Evolutionary conservation across 2,797 vertebrate species (phyloP).

Genomic region (Silurus lanzhouensis): DNA sequence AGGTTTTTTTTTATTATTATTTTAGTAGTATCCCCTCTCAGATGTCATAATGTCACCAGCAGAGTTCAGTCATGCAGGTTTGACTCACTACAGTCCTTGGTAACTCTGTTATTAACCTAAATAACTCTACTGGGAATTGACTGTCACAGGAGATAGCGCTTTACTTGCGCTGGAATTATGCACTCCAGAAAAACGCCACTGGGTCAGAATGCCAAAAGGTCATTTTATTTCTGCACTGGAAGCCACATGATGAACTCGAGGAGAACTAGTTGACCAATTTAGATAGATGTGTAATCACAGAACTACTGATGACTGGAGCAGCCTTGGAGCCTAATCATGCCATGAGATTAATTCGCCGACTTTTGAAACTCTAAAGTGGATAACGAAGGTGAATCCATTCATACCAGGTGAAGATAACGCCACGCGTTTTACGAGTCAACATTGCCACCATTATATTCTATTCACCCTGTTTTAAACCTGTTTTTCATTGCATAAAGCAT

Average conservation of each 20-base stretch:
- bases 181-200: conserved; percentile 25
- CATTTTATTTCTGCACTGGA: conserved; percentile 16
- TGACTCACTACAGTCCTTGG: conserved; percentile 6
- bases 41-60: not conserved
- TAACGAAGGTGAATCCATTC: not conserved
- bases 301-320: conserved; percentile 26
- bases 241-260: conserved; percentile 1
- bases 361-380: conserved; percentile 22
- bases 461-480: conserved; percentile 7
- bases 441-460: not conserved
- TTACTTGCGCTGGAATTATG: conserved; percentile 14
- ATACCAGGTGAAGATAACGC: not conserved
- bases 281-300: conserved; percentile 17
- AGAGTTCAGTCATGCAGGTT: conserved; percentile 4
- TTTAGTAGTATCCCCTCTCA: not conserved
- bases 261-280: not conserved
- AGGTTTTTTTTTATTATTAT: not conserved
- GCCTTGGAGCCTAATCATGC: conserved; percentile 8
- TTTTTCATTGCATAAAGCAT: not conserved
- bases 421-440: not conserved
- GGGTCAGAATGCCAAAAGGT: conserved; percentile 38
- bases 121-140: conserved; percentile 40
- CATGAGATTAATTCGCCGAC: conserved; percentile 11
- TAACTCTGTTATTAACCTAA: conserved; percentile 25
- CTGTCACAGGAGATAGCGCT: conserved; percentile 9